phyloP scores from a whole-genome alignment of 2,888 invertebrate species.

The Drosophila antonietae region DNA sequence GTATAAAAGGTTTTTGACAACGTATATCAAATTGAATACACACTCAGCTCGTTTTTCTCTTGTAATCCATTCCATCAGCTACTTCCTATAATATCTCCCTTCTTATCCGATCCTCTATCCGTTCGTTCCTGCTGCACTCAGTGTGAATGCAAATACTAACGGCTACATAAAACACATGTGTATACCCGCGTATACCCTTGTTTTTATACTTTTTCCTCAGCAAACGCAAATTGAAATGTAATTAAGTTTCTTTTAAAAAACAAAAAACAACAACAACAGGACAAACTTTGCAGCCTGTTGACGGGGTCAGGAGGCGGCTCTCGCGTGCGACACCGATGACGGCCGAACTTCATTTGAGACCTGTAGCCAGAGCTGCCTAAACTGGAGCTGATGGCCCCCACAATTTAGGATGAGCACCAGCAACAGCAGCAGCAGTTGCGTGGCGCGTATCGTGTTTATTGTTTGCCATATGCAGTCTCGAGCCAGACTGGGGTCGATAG shows the following conservation, averaged over 20 bases:
- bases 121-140: not conserved
- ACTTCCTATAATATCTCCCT: too few relatives aligned
- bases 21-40: not conserved
- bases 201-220: conserved; percentile 14
- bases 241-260: conserved; percentile 65
- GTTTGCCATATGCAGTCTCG: conserved; percentile 41
- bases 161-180: not conserved
- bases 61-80: not conserved
- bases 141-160: not conserved
- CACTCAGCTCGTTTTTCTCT: not conserved
- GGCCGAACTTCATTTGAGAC: conserved; percentile 62
- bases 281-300: conserved; percentile 22
- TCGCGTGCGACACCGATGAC: conserved; percentile 65
- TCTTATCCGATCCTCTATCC: not conserved
- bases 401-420: conserved; percentile 17
- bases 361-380: conserved; percentile 18
- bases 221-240: conserved; percentile 73
- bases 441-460: conserved; percentile 70
- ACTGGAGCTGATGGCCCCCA: conserved; percentile 15
- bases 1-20: too few relatives aligned
- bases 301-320: conserved; percentile 34
- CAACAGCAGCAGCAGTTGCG: conserved; percentile 52
- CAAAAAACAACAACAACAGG: conserved; percentile 2
- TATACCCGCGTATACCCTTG: not conserved
- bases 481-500: not conserved